Base-by-base conservation (phyloP, 2,113 vertebrate species). In the Tringa solitaria region DNA sequence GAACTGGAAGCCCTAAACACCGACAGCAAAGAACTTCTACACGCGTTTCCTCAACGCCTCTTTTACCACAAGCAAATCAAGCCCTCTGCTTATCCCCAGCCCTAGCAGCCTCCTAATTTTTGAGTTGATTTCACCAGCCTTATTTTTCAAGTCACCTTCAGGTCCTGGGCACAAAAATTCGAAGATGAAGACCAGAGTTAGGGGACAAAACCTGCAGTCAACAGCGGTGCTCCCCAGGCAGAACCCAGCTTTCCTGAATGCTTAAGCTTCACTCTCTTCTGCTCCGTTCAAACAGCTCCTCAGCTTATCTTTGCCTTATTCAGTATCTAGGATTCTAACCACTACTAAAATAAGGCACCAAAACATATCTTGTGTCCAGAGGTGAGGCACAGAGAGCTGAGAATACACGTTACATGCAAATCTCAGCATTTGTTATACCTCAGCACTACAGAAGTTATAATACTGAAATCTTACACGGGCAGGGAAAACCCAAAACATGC, bases 401-500 rank as follows among this genome's bases (percentile, higher is more conserved):
- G 9, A 60, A 22, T 7, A 19, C 21, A 10, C 3, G 0, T 57
- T 27, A 59, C 8, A 23, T 1, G 12, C 12, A 87, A 30, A 23
- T 63, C 51, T 54, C 87, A 63, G 26, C 33, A 33, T 19, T 39
- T 35, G 8, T 28, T 67, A 22, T 0, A 56, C 6, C 23, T 53
- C 43, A 28, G 20, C 57, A 43, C 43, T 43, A 68, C 26, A 64
- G 18, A 37, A 43, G 14, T 69, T 56, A 10, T 3, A 39, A 39
- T 8, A 37, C 0, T 73, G 24, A 88, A 64, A 48, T 51, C 35
- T 45, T 61, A 48, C 4, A 27, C 0, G 3, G n/a, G 73, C 4
- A 5, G 15, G 32, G 10, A 60, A 80, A 92, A 84, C 8, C 10
- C 3, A 7, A 84, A 18, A 35, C 43, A 56, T n/a, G 48, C 14